Base-by-base conservation (phyloP, 2,113 vertebrate species). In the Poicephalus gulielmi region DNA sequence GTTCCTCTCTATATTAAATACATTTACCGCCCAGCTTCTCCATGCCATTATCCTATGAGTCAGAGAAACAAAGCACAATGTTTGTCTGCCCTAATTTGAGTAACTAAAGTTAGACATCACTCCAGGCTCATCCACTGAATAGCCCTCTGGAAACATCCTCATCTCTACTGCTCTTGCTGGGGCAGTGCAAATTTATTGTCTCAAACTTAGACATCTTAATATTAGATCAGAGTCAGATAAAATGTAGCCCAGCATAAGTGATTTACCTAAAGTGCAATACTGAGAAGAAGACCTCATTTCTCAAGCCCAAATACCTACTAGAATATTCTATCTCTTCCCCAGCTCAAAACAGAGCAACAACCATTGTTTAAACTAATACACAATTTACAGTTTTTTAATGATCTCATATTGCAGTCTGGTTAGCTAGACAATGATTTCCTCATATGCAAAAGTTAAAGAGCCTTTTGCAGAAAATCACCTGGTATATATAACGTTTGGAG, bases 81-180 rank as follows among this genome's bases (percentile, higher is more conserved):
- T 81, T 94, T 82, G 79, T 28, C 83, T 94, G 92, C 18, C 91
- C 88, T 89, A 78, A 92, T 96, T 89, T 68, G 33, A 78, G 86
- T 28, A 78, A 73, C 43, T 71, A n/a, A 92, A 94, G 50, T 86
- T 60, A 47, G 30, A 81, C 35, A 59, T 63, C 79, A 78, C 73
- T 37, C 39, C 37, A 50, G 83, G 46, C 73, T 92, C 68, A 71
- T 47, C 50, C 1, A 2, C 43, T 60, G 46, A 86, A 71, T 43
- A 88, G 35, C 16, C 23, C 35, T 64, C 50, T 60, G 27, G 53
- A 86, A 88, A 59, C 24, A 39, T 41, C 14, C 12, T 33, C 5
- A 3, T 69, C 20, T 68, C 62, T 33, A 8, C 39, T 46, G 75
- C 60, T 59, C 23, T 43, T 84, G 27, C 68, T 37, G 63, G 41